These are phyloP conservation scores for Forbesichthys agassizii DNA, from an alignment of 2,113 vertebrate genomes.

Conservation along the genomic window DNA sequence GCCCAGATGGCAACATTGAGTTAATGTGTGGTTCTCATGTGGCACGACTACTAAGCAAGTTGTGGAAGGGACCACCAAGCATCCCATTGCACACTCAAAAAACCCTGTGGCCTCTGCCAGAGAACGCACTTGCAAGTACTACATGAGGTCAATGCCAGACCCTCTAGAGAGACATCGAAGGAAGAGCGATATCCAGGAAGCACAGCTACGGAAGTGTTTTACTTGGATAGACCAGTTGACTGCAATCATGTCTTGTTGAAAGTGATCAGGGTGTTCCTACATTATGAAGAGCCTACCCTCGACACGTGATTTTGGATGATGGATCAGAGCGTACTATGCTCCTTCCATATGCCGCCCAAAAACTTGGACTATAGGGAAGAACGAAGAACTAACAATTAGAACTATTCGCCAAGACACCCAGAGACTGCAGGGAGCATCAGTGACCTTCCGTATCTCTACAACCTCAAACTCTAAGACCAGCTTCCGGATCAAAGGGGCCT, in stretches of 20 bases:
- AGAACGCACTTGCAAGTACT: not conserved
- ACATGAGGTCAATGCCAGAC: not conserved
- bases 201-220: not conserved
- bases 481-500: not conserved
- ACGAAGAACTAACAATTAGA: not conserved
- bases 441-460: no score
- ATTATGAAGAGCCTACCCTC: not conserved
- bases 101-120: slow-evolving; percentile 8
- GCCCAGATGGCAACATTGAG: no score
- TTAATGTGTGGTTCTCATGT: no score
- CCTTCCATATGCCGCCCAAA: not conserved
- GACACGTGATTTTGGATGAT: slow-evolving; percentile 16
- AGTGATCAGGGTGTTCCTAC: not conserved
- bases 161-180: not conserved
- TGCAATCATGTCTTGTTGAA: slow-evolving; percentile 12
- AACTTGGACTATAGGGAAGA: not conserved
- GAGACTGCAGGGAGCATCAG: not conserved
- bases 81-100: slow-evolving; percentile 4
- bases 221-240: not conserved
- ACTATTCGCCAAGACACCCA: not conserved
- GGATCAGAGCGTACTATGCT: slow-evolving; percentile 20
- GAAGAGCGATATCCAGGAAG: not conserved
- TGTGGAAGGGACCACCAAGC: not conserved
- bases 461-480: no score
- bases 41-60: no score